These are phyloP conservation scores for Cheilosia vulpina DNA, from an alignment of 2,888 invertebrate species.

Conservation along the genomic window DNA sequence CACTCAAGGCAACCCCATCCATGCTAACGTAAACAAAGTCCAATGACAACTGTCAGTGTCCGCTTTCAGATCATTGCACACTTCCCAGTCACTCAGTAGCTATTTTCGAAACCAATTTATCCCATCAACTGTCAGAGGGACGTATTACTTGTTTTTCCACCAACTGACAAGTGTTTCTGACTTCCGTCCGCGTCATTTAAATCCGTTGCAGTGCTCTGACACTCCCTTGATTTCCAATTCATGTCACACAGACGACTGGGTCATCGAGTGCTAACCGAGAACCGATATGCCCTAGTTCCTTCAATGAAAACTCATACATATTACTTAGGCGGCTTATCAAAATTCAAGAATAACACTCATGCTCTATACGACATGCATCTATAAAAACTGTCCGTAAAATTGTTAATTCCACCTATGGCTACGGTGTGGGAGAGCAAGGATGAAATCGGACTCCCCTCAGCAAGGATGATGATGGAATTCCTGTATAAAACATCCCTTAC, in stretches of 20 bases:
- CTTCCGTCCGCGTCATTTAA: neutral
- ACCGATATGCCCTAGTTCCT: neutral
- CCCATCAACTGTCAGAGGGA: slow-evolving; percentile 15
- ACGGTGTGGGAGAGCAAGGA: neutral
- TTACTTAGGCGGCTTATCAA: slow-evolving; percentile 20
- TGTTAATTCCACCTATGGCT: neutral
- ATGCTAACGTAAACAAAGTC: neutral
- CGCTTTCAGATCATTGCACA: neutral
- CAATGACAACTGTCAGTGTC: neutral
- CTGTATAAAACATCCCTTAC: neutral
- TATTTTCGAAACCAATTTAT: slow-evolving; percentile 12
- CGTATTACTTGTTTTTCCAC: slow-evolving; percentile 2
- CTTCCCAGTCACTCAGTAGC: slow-evolving; percentile 7
- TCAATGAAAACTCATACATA: neutral
- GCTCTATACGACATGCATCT: neutral
- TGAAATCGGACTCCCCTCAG: neutral
- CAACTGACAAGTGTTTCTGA: slow-evolving; percentile 11
- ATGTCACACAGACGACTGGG: neutral
- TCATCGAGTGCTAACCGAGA: neutral
- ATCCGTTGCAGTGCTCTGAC: slow-evolving; percentile 1
- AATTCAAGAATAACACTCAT: slow-evolving; percentile 21
- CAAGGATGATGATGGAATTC: neutral
- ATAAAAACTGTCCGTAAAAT: neutral
- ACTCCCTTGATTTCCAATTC: slow-evolving; percentile 5
- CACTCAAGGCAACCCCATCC: no score